Evolutionary conservation across 1,140 invertebrate species (phyloP).

Genomic region (Rhysida immarginata): DNA sequence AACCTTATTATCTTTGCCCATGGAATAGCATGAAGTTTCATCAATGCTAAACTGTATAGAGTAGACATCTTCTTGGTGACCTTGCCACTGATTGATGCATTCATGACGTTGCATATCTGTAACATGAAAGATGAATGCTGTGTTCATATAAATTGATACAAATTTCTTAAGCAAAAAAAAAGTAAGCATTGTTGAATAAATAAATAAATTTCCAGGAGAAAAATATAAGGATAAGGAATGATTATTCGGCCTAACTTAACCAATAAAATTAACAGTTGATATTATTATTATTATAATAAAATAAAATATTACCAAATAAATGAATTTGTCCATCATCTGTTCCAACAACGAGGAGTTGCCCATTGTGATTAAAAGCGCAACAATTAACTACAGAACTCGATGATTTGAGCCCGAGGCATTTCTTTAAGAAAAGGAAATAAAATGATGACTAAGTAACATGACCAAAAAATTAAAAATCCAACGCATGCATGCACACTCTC

Average conservation of each 20-base stretch:
- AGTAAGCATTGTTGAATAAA: too few relatives aligned
- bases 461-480: too few relatives aligned
- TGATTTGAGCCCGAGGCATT: conserved; percentile 21
- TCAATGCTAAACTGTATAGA: conserved; percentile 39
- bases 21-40: conserved; percentile 40
- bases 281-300: too few relatives aligned
- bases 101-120: conserved; percentile 38
- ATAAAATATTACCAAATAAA: conserved; percentile 35
- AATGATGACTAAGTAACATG: too few relatives aligned
- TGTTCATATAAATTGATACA: too few relatives aligned
- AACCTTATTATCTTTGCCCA: conserved; percentile 40
- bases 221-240: too few relatives aligned
- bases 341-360: conserved; percentile 45
- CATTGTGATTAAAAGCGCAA: conserved; percentile 47
- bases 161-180: too few relatives aligned
- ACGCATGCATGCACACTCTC: too few relatives aligned
- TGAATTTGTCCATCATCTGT: conserved; percentile 42
- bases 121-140: too few relatives aligned
- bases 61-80: conserved; percentile 37
- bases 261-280: not conserved
- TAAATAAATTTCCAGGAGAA: too few relatives aligned
- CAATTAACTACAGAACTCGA: conserved; percentile 33
- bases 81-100: conserved; percentile 38
- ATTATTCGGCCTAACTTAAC: too few relatives aligned
- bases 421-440: too few relatives aligned